Conservation (phyloP, 30 jellyfish, hydroid and myxozoan genomes). For the Aurelia aurita complex sp. Pacific region DNA sequence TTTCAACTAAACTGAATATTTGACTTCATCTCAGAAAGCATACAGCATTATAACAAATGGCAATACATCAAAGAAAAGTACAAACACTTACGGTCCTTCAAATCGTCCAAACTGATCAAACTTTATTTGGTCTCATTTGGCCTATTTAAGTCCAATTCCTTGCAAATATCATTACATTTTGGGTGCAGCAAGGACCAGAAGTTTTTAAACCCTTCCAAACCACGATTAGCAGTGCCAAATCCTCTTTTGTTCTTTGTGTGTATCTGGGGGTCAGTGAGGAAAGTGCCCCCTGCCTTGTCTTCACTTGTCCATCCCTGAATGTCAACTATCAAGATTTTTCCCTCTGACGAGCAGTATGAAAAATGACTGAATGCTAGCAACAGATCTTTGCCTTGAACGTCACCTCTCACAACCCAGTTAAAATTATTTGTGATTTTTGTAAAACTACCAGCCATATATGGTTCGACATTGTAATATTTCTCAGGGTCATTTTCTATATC, state of each 20-base stretch:
- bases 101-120: no score
- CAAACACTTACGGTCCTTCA: no score
- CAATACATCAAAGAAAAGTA: no score
- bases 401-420: constrained; percentile 34
- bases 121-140: neutral
- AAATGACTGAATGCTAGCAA: constrained; percentile 76
- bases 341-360: constrained; percentile 43
- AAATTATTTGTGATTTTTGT: constrained; percentile 55
- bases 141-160: constrained; percentile 7
- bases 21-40: no score
- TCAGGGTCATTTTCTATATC: constrained; percentile 60
- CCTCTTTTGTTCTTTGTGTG: constrained; percentile 59
- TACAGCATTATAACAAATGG: no score
- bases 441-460: constrained; percentile 72
- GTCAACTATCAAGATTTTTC: constrained; percentile 53
- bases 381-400: constrained; percentile 43
- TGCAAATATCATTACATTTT: constrained; percentile 53
- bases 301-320: constrained; percentile 78
- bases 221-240: constrained; percentile 66
- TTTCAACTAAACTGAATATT: no score
- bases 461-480: constrained; percentile 70
- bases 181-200: constrained; percentile 65
- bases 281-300: constrained; percentile 46
- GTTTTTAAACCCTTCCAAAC: constrained; percentile 38
- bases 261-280: constrained; percentile 71